Percentiles rank a stretch among this genome's conserved stretches.
Evolutionary conservation across 64 coral and sea anemone species (phyloP).

Genomic region (Actinia equina): DNA sequence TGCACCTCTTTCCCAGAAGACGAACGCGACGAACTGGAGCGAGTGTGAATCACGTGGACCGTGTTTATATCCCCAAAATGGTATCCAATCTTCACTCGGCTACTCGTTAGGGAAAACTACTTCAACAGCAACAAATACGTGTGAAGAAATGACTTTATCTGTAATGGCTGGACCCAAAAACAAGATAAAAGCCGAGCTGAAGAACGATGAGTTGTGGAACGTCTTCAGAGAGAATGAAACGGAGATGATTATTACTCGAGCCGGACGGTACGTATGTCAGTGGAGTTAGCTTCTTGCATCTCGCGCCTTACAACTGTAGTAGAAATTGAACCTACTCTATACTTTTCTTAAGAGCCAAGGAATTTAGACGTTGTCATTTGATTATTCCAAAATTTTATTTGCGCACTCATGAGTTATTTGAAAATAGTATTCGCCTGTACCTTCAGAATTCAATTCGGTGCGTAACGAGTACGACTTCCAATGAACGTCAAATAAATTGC

Average conservation of each 20-base stretch:
- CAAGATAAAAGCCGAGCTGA: slow-evolving; percentile 59
- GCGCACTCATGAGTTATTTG: too few relatives aligned
- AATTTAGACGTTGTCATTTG: background rate
- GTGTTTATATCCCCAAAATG: background rate
- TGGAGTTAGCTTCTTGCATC: background rate
- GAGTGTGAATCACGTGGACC: slow-evolving; percentile 6
- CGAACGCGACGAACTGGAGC: slow-evolving; percentile 3
- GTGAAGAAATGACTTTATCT: background rate
- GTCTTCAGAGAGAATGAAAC: slow-evolving; percentile 57
- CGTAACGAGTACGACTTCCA: too few relatives aligned
- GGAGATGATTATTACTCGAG: slow-evolving; percentile 89
- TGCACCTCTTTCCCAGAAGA: background rate
- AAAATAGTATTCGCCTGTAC: too few relatives aligned
- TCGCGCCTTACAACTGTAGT: background rate
- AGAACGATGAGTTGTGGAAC: slow-evolving; percentile 59
- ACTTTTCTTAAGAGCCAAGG: background rate
- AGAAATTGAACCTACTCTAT: background rate
- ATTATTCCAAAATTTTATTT: too few relatives aligned
- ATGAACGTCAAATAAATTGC: too few relatives aligned
- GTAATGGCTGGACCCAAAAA: slow-evolving; percentile 25
- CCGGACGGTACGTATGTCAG: slow-evolving; percentile 63
- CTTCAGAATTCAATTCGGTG: too few relatives aligned
- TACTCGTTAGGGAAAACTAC: background rate
- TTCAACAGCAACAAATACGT: background rate
- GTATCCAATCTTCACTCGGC: background rate